These are phyloP conservation scores for Ariopsis seemanni DNA, from an alignment of 2,113 vertebrate species.

Conservation along the genomic window DNA sequence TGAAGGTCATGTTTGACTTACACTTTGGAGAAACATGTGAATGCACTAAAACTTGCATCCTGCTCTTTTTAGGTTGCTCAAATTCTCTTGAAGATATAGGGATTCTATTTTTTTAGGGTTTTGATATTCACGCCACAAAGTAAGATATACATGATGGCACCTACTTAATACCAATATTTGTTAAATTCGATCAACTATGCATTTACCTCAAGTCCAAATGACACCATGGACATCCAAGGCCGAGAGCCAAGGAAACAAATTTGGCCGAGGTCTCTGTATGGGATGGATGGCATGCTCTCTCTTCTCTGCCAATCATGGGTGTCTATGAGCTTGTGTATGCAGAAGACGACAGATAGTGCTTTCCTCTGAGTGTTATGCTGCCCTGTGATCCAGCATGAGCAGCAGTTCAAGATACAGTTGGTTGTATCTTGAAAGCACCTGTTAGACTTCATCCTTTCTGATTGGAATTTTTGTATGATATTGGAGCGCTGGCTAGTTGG, in stretches of 20 bases:
- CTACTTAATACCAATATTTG: neutral
- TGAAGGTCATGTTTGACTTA: neutral
- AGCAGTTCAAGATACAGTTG: neutral
- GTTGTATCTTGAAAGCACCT: neutral
- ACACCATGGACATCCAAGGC: neutral
- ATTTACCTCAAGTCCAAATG: no score
- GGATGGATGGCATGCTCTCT: neutral
- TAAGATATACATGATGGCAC: neutral
- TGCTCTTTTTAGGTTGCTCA: neutral
- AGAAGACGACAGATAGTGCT: neutral
- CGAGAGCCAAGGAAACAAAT: neutral
- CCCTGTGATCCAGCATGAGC: neutral
- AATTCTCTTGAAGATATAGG: neutral
- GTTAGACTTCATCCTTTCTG: neutral
- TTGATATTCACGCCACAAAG: neutral
- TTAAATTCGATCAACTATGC: neutral
- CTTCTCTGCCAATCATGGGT: neutral
- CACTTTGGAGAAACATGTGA: neutral
- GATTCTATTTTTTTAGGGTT: neutral
- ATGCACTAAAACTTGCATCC: neutral
- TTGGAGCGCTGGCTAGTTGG: neutral
- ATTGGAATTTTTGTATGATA: neutral
- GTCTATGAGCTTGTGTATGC: neutral
- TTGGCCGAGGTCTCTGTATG: no score
- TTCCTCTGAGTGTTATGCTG: neutral